Evolutionary conservation across 1,140 invertebrate species (phyloP).

Genomic region (Drosophila nannoptera): DNA sequence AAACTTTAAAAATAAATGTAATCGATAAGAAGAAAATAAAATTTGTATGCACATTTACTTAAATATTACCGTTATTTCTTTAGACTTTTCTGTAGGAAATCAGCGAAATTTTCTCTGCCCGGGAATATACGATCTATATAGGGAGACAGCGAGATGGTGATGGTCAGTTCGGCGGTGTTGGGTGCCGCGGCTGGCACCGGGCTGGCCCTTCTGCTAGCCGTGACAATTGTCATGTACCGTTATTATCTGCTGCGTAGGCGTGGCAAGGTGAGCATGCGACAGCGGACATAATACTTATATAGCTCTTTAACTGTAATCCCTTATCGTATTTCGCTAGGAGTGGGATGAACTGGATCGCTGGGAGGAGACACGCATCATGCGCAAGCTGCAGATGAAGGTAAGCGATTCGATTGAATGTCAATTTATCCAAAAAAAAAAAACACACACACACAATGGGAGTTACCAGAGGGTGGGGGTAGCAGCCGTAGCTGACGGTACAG

Average conservation of each 20-base stretch:
- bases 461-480: background rate
- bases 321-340: slow-evolving; percentile 64
- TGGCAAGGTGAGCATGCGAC: slow-evolving; percentile 57
- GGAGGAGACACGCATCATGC: slow-evolving; percentile 78
- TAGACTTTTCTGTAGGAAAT: too few relatives aligned
- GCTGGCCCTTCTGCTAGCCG: slow-evolving; percentile 82
- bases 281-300: too few relatives aligned
- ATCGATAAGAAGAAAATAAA: too few relatives aligned
- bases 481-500: background rate
- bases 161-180: slow-evolving; percentile 83
- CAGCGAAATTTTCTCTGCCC: too few relatives aligned
- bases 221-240: slow-evolving; percentile 84
- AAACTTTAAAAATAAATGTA: too few relatives aligned
- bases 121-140: background rate
- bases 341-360: slow-evolving; percentile 82
- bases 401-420: slow-evolving; percentile 7
- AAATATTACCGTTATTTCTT: too few relatives aligned
- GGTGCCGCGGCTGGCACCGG: slow-evolving; percentile 84
- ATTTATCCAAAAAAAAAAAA: background rate
- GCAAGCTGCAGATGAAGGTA: slow-evolving; percentile 75
- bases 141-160: slow-evolving; percentile 62
- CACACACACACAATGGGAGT: background rate
- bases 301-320: background rate
- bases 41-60: too few relatives aligned
- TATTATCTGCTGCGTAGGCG: slow-evolving; percentile 82